phyloP scores from a whole-genome alignment of 1,140 invertebrate genomes.

The Scaptomyza montana region DNA sequence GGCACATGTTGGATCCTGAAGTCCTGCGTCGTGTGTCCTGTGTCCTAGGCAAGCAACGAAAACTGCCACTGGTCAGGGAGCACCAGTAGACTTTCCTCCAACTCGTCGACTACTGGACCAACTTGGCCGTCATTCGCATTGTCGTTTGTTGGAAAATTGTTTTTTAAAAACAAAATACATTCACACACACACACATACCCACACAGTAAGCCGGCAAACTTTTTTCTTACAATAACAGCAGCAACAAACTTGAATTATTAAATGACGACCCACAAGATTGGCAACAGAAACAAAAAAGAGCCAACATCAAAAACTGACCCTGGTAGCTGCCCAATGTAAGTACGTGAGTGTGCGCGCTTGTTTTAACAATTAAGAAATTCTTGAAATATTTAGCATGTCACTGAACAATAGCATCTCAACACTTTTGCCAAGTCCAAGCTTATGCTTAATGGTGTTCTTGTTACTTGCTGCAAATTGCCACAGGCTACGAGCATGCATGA shows the following conservation, averaged over 20 bases:
- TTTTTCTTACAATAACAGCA: conserved; percentile 41
- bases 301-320: conserved; percentile 23
- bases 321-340: background rate
- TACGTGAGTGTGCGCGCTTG: conserved; percentile 18
- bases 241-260: conserved; percentile 67
- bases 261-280: conserved; percentile 58
- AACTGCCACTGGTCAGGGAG: conserved; percentile 40
- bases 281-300: conserved; percentile 21
- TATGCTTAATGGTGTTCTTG: conserved; percentile 34
- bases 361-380: conserved; percentile 78
- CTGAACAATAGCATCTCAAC: conserved; percentile 38
- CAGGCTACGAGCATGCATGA: background rate
- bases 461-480: conserved; percentile 15
- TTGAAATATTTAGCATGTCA: conserved; percentile 61
- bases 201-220: conserved; percentile 26
- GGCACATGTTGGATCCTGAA: conserved; percentile 67
- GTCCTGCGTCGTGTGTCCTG: background rate
- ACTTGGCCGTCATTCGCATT: conserved; percentile 66
- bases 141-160: conserved; percentile 69
- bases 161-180: conserved; percentile 68
- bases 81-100: background rate
- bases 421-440: conserved; percentile 17
- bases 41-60: conserved; percentile 38
- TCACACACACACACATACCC: conserved; percentile 27
- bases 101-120: conserved; percentile 33